A percentile compares a stretch with the other conserved stretches of the same genome.
phyloP scores from a whole-genome alignment of 2,797 vertebrate genomes.

The Sebastes flavidus region DNA sequence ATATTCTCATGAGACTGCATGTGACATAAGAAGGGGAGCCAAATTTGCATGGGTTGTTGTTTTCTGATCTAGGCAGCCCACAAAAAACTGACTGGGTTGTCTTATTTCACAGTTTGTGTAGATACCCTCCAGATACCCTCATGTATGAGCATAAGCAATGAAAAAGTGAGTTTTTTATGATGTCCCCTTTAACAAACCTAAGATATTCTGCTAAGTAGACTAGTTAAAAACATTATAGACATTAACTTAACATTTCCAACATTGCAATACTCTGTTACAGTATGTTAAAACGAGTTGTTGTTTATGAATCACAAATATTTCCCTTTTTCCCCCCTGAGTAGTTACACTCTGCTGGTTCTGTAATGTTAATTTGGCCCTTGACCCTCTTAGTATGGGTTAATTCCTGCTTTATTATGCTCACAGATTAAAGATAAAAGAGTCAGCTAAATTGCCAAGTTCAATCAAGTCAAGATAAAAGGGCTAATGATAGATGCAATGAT shows the following conservation, averaged over 20 bases:
- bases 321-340: not conserved
- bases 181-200: not conserved
- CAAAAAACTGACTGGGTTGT: not conserved
- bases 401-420: conserved; percentile 40
- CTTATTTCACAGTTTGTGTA: not conserved
- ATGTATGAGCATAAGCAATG: not conserved
- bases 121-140: not conserved
- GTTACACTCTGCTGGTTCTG: not conserved
- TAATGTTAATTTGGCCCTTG: conserved; percentile 29
- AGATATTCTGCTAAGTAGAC: not conserved
- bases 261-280: not conserved
- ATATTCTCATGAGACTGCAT: not conserved
- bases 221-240: not conserved
- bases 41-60: not conserved
- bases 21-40: not conserved
- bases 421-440: conserved; percentile 18
- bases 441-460: conserved; percentile 41
- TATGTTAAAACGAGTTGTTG: not conserved
- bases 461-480: conserved; percentile 41
- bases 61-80: not conserved
- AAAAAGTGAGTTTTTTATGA: not conserved
- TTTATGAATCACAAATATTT: not conserved
- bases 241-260: not conserved
- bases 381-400: conserved; percentile 12
- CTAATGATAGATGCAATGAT: conserved; percentile 24